These are phyloP conservation scores for Calosoma granatense DNA, from an alignment of 1,140 invertebrate species.

Conservation along the genomic window DNA sequence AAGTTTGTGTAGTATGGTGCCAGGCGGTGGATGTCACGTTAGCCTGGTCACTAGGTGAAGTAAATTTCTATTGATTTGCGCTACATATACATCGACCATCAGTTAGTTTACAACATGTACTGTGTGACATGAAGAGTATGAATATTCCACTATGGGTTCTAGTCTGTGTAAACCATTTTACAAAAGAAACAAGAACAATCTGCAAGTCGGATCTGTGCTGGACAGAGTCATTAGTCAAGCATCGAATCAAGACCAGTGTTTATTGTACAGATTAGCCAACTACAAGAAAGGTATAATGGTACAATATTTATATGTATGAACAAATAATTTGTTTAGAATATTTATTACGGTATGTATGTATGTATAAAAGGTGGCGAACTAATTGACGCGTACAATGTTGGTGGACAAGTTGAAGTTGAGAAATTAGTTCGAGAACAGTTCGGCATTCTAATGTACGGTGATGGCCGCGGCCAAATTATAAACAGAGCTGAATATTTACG, in stretches of 20 bases:
- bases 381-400: constrained; percentile 73
- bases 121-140: too few relatives aligned
- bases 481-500: constrained; percentile 83
- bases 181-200: constrained; percentile 29
- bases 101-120: too few relatives aligned
- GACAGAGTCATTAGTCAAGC: constrained; percentile 80
- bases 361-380: constrained; percentile 75
- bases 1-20: too few relatives aligned
- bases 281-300: constrained; percentile 64
- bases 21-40: too few relatives aligned
- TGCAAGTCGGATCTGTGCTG: constrained; percentile 62
- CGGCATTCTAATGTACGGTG: constrained; percentile 77
- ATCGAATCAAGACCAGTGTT: constrained; percentile 71
- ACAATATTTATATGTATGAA: constrained; percentile 10
- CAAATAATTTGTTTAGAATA: neutral
- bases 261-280: constrained; percentile 77
- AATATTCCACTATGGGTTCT: too few relatives aligned
- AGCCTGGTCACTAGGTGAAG: too few relatives aligned
- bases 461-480: constrained; percentile 77
- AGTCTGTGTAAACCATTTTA: constrained; percentile 36
- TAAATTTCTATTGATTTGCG: too few relatives aligned
- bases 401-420: constrained; percentile 71
- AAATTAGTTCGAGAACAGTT: constrained; percentile 82
- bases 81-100: too few relatives aligned
- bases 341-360: too few relatives aligned